Evolutionary conservation across 1,140 invertebrate genomes (phyloP), one percentile per base, ranked within the genome.

Genomic region (Tribolium madens): DNA sequence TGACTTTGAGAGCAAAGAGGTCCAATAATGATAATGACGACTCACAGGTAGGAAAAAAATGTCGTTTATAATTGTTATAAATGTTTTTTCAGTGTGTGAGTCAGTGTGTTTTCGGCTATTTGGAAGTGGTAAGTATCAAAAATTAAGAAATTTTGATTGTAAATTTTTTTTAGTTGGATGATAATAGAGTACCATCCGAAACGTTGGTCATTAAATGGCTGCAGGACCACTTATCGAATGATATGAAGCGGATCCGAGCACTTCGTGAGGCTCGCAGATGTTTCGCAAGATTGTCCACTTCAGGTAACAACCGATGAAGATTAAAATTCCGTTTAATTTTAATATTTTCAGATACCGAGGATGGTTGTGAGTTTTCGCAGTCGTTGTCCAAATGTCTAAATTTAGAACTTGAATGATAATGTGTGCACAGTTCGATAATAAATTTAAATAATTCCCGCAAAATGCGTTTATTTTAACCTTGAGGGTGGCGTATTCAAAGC

Each of bases 321-420:
- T 18, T 53, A 9, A 2, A 26, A 7, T 17, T 31, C 21, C 53
- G 13, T 31, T 9, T 46, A 6, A 31, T 10, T 68, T 26, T 1
- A 9, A 47, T 1, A 48, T 75, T 82, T 80, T 60, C 71, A 82
- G 83, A 84, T 73, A 81, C 71, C 42, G 80, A 81, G 6, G 82
- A 84, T 69, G 83, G 81, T 9, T 84, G 83, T 31, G 82, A 83
- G 47, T 81, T 80, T 68, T 81, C 83, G 5, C 80, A 78, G 72
- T 77, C 80, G 13, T 60, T 84, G 26, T 76, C 80, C 4, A 83
- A 80, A 52, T 84, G 83, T 68, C 15, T 84, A n/a, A 79, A 82
- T 47, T 74, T 83, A 33, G 78, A 84, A 64, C 50, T 84, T 4
- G 82, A 84, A 76, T 80, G 64, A 75, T 42, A 42, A 42, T 52